Evolutionary conservation across 2,113 vertebrate species (phyloP).

Genomic region (Callipepla californica): DNA sequence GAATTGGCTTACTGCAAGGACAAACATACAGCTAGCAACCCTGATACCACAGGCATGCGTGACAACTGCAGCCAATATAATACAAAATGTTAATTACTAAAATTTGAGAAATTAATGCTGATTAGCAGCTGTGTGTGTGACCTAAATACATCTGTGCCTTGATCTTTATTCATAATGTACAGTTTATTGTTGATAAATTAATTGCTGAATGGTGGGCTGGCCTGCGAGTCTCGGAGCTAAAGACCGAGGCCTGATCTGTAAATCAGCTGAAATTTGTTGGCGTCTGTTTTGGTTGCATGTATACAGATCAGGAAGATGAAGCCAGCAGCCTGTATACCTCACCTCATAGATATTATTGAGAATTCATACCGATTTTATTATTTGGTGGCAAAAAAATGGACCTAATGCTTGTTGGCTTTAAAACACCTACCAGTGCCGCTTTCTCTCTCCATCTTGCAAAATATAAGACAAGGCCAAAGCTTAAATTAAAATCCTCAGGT

Average conservation of each 20-base stretch:
- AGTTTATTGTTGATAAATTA: slow-evolving; percentile 57
- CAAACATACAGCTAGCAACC: not conserved
- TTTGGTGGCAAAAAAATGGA: slow-evolving; percentile 79
- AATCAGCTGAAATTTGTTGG: not conserved
- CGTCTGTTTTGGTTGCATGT: slow-evolving; percentile 40
- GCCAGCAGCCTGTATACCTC: slow-evolving; percentile 19
- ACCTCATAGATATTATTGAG: slow-evolving; percentile 53
- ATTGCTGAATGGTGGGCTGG: not conserved
- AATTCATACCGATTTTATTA: slow-evolving; percentile 77
- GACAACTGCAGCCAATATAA: slow-evolving; percentile 43
- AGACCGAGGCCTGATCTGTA: not conserved
- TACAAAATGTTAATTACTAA: slow-evolving; percentile 65
- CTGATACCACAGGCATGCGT: slow-evolving; percentile 37
- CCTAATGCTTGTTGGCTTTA: slow-evolving; percentile 77
- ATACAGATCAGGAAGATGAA: not conserved
- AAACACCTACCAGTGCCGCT: slow-evolving; percentile 74
- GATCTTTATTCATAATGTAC: slow-evolving; percentile 54
- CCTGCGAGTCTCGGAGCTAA: not conserved
- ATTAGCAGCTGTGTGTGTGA: slow-evolving; percentile 59
- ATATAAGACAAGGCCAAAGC: slow-evolving; percentile 88
- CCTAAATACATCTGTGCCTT: slow-evolving; percentile 64
- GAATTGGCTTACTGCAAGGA: slow-evolving; percentile 4
- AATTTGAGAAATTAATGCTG: slow-evolving; percentile 64
- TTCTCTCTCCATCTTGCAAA: slow-evolving; percentile 80
- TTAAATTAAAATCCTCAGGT: slow-evolving; percentile 91